These are phyloP conservation scores for Hippopotamus amphibius DNA, from an alignment of 2,113 vertebrate genomes.

Conservation along the genomic window DNA sequence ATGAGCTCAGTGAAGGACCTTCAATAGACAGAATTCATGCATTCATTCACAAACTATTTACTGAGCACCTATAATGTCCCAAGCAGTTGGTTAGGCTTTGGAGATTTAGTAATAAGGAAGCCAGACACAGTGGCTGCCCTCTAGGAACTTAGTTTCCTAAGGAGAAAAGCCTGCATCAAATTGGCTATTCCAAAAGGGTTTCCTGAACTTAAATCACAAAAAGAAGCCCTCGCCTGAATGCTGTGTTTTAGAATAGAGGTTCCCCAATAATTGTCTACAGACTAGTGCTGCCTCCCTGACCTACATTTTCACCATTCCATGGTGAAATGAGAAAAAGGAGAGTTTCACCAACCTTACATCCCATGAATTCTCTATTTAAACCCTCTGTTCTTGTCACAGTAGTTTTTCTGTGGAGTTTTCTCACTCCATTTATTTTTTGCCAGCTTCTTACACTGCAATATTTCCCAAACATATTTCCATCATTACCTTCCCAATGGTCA, in stretches of 20 bases:
- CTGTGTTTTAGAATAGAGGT: neutral
- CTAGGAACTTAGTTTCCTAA: neutral
- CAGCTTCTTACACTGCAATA: accelerated
- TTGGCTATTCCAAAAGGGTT: neutral
- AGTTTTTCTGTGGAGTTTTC: no score
- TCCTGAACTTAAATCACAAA: neutral
- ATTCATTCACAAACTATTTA: neutral
- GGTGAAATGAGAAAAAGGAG: neutral
- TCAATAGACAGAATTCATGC: neutral
- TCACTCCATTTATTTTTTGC: neutral
- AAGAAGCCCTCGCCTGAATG: neutral
- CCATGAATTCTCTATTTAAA: neutral
- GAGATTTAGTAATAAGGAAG: neutral
- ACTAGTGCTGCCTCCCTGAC: accelerated
- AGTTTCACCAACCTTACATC: neutral
- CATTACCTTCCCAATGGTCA: neutral
- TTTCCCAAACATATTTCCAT: neutral
- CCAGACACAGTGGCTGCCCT: neutral
- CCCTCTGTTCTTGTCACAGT: neutral
- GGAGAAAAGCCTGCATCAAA: neutral
- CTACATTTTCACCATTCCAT: accelerated
- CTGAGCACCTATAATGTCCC: neutral
- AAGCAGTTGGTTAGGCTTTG: neutral
- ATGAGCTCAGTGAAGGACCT: neutral
- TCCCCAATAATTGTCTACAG: neutral